Evolutionary conservation across 2,797 vertebrate genomes (phyloP), one percentile per base, ranked within the genome.

Genomic region (Otolemur crassicaudatus): DNA sequence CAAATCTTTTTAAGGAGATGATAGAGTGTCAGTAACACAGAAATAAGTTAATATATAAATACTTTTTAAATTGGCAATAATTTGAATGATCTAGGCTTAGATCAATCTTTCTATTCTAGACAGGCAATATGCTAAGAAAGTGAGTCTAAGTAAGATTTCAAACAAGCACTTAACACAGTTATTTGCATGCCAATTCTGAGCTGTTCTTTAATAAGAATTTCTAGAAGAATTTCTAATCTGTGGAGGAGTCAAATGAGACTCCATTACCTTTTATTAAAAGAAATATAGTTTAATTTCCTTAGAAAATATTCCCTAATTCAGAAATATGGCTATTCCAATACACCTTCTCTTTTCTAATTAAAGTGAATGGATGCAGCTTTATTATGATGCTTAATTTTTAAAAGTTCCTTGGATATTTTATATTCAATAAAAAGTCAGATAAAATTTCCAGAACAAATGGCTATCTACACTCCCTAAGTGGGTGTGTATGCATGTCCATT

Each of bases 261-360:
- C 17, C 84, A 14, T 70, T 34, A 43, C 10, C 3, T 94, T 92
- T 84, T 90, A 69, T 61, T 93, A 69, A 56, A 86, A 93, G 84
- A 93, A 80, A 88, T 43, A 11, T 22, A 77, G 29, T 17, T 46
- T 85, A 11, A 46, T 76, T 92, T 84, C 65, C 58, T 92, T 87
- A 83, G 63, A 82, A 87, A 83, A 60, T 60, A 25, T 65, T 46
- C 25, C 17, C 1, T 82, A 82, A 65, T 60, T 91, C 70, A 95
- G 58, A 43, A 58, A 65, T 31, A 37, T 13, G 4, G 23, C 58
- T 60, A 37, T 86, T 95, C 46, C 73, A 17, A 75, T 23, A 69
- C 76, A 31, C 19, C 7, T 67, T 84, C 63, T 93, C n/a, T 85
- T 85, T 91, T 69, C 73, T 61, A 90, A 23, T 90, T 85, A 84